Conservation (phyloP, 2,888 invertebrate genomes). For the Chloroclysta siterata region DNA sequence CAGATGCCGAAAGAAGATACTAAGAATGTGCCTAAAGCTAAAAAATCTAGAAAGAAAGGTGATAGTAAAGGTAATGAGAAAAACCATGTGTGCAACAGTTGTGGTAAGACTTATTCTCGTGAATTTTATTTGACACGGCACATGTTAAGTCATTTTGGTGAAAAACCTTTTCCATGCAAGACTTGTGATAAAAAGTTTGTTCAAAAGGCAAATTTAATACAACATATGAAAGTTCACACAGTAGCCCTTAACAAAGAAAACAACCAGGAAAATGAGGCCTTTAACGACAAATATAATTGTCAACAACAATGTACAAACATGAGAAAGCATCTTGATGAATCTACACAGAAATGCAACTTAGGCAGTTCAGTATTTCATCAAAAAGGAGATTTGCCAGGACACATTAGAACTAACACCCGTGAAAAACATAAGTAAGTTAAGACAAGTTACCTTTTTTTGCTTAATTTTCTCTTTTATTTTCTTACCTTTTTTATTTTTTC, state of each 20-base stretch:
- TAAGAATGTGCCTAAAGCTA: neutral
- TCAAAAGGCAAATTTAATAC: slow-evolving; percentile 22
- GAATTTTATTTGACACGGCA: slow-evolving; percentile 15
- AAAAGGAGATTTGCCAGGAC: slow-evolving; percentile 25
- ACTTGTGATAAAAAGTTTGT: slow-evolving; percentile 20
- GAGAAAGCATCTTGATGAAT: slow-evolving; percentile 18
- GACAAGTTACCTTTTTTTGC: too few relatives aligned
- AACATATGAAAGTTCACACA: slow-evolving; percentile 26
- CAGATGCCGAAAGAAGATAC: neutral
- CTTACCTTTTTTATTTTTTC: too few relatives aligned
- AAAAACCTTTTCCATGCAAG: slow-evolving; percentile 22
- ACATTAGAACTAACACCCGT: slow-evolving; percentile 23
- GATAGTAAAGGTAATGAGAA: neutral
- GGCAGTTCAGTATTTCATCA: slow-evolving; percentile 18
- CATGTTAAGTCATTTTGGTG: slow-evolving; percentile 22
- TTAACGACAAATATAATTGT: slow-evolving; percentile 24
- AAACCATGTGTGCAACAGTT: slow-evolving; percentile 11
- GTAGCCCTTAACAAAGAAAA: slow-evolving; percentile 26
- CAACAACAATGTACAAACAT: too few relatives aligned
- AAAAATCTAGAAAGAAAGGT: neutral
- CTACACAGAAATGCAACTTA: slow-evolving; percentile 10
- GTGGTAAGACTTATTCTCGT: slow-evolving; percentile 6
- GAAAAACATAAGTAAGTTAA: too few relatives aligned
- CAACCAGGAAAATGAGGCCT: too few relatives aligned
- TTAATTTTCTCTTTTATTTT: too few relatives aligned